Base-by-base conservation (phyloP, 2,113 vertebrate species). In the Spheniscus mendiculus region DNA sequence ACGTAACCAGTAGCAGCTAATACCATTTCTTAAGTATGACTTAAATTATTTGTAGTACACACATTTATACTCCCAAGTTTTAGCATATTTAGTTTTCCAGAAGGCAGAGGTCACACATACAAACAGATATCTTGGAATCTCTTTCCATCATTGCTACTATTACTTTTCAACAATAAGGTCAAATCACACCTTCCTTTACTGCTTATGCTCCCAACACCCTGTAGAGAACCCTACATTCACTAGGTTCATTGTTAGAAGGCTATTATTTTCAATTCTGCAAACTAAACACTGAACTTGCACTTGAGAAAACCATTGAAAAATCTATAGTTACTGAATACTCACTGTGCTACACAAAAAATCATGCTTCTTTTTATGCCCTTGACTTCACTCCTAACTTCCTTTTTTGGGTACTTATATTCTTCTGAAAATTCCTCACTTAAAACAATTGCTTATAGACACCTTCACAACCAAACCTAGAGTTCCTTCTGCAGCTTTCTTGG, bases 171-270 rank as follows among this genome's bases (percentile, higher is more conserved):
- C 9, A 40, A 11, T 10, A 73, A 40, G 18, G 7, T 32, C 25
- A 66, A 36, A 21, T 29, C 25, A 30, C 11, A n/a, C 15, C 26
- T 47, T 67, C 14, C 8, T 47, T 56, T 14, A 56, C 5, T 23
- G 2, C 11, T 70, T 11, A 4, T 11, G 7, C 10, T 65, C 22
- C 59, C 29, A 38, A 45, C 9, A 47, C 32, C 5, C 0, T 13
- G 3, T 2, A 23, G 11, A 66, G 21, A 90, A 5, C 1, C 3
- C 8, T 12, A 1, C 1, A 1, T 38, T 27, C 40, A 34, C 12
- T 18, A 21, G 11, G 2, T 3, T 67, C 20, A 14, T 12, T 5
- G 55, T 70, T 44, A 38, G 20, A 42, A 81, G 3, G 5, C 15
- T 29, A 9, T 34, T 29, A 5, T 40, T 87, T 81, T 42, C 6